These are phyloP conservation scores for Scalopus aquaticus DNA, from an alignment of 2,113 vertebrate genomes.

Conservation along the genomic window DNA sequence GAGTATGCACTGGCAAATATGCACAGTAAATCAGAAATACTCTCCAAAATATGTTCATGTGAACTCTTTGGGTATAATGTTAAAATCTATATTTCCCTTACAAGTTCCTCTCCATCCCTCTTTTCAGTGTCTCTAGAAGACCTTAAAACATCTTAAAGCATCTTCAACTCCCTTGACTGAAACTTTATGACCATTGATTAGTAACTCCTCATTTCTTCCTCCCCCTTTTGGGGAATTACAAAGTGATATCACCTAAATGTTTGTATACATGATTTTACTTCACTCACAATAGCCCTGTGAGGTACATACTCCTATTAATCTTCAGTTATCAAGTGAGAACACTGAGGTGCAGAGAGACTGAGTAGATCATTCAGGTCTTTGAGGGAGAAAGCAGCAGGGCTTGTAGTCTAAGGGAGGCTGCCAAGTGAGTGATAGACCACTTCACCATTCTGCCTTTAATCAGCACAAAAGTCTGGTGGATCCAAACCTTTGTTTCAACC, in stretches of 20 bases:
- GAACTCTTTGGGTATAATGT: neutral
- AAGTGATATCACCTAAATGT: neutral
- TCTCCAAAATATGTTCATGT: neutral
- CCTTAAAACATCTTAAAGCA: neutral
- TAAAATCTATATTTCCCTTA: neutral
- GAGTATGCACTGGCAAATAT: neutral
- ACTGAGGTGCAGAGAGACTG: neutral
- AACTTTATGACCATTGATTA: neutral
- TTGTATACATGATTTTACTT: neutral
- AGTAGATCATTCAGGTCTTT: neutral
- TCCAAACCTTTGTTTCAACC: neutral
- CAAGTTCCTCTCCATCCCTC: neutral
- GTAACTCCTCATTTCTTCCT: neutral
- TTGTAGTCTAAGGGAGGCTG: neutral
- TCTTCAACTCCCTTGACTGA: neutral
- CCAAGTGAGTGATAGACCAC: neutral
- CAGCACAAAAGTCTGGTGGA: neutral
- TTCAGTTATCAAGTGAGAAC: constrained; percentile 2
- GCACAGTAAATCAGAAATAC: constrained; percentile 10
- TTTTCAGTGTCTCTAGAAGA: neutral
- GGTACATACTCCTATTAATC: neutral
- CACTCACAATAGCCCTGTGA: neutral
- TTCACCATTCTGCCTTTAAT: neutral
- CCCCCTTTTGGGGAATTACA: neutral
- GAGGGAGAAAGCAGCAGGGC: neutral